Percentiles rank a stretch among this genome's conserved stretches.
Conservation (phyloP, 1,140 invertebrate species). For the Drosophila ironensis region DNA sequence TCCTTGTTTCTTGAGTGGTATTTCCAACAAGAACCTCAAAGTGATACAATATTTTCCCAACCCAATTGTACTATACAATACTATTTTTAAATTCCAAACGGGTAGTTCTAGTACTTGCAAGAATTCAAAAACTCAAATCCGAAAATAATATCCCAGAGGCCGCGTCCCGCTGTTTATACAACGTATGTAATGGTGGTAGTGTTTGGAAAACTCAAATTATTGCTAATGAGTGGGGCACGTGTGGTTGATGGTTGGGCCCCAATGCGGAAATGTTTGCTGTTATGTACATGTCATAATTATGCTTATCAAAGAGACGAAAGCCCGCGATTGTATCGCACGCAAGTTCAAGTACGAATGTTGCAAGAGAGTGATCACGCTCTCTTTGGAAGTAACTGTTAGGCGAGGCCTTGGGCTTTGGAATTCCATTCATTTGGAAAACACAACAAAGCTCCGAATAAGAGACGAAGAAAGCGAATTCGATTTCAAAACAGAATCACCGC, state of each 20-base stretch:
- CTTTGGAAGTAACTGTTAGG: constrained; percentile 9
- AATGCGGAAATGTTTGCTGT: constrained; percentile 47
- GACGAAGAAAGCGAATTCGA: constrained; percentile 75
- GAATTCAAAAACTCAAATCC: no score
- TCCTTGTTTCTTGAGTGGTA: no score
- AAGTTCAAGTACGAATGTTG: constrained; percentile 59
- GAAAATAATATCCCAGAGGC: background rate
- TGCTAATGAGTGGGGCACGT: constrained; percentile 16
- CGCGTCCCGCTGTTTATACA: background rate
- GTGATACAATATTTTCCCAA: no score
- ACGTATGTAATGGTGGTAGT: constrained; percentile 1
- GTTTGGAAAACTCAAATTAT: constrained; percentile 30
- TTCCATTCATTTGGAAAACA: constrained; percentile 42
- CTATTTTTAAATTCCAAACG: no score
- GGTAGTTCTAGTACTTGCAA: no score
- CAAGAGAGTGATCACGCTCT: constrained; percentile 12
- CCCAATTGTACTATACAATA: no score
- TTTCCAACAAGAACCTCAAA: no score
- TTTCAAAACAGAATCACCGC: constrained; percentile 70
- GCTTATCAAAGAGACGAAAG: constrained; percentile 47
- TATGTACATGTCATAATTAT: constrained; percentile 41
- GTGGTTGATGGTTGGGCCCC: constrained; percentile 4
- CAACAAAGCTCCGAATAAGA: constrained; percentile 24
- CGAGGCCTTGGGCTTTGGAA: constrained; percentile 43
- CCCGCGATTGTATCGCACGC: constrained; percentile 21